Percentiles rank a stretch among this genome's conserved stretches.
Evolutionary conservation across 2,888 invertebrate species (phyloP).

Genomic region (Leptarthrus brevirostris): DNA sequence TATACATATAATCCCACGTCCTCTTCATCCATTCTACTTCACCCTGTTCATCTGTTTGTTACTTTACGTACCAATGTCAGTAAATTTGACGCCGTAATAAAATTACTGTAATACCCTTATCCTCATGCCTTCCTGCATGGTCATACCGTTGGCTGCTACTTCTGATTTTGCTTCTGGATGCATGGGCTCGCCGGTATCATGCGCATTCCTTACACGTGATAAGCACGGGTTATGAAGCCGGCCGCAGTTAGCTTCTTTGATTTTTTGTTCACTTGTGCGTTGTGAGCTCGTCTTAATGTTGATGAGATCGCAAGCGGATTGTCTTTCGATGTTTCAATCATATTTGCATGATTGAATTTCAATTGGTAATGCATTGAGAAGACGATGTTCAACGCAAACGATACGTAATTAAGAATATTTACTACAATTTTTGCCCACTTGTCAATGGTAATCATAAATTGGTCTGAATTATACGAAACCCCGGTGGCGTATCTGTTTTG

Average conservation of each 20-base stretch:
- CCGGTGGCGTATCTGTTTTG: too few relatives aligned
- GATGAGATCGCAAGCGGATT: constrained; percentile 11
- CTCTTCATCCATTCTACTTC: not conserved
- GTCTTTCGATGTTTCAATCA: constrained; percentile 14
- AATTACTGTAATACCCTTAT: not conserved
- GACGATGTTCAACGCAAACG: too few relatives aligned
- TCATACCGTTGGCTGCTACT: not conserved
- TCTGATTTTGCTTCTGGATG: not conserved
- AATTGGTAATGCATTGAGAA: constrained; percentile 5
- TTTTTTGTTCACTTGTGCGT: not conserved
- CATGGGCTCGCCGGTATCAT: not conserved
- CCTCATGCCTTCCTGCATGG: constrained; percentile 3
- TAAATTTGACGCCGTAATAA: constrained; percentile 27
- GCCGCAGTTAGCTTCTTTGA: not conserved
- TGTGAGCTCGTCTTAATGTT: not conserved
- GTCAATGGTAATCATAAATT: too few relatives aligned
- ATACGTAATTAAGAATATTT: too few relatives aligned
- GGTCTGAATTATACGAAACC: too few relatives aligned
- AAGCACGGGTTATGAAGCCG: constrained; percentile 35
- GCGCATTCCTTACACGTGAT: constrained; percentile 39
- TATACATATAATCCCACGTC: not conserved
- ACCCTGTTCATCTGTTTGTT: constrained; percentile 1
- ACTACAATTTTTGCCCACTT: too few relatives aligned
- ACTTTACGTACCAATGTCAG: not conserved
- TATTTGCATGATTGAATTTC: constrained; percentile 23